Percentiles rank a stretch among this genome's conserved stretches.
Conservation (phyloP, 1,140 invertebrate genomes). For the Dendroctonus valens region DNA sequence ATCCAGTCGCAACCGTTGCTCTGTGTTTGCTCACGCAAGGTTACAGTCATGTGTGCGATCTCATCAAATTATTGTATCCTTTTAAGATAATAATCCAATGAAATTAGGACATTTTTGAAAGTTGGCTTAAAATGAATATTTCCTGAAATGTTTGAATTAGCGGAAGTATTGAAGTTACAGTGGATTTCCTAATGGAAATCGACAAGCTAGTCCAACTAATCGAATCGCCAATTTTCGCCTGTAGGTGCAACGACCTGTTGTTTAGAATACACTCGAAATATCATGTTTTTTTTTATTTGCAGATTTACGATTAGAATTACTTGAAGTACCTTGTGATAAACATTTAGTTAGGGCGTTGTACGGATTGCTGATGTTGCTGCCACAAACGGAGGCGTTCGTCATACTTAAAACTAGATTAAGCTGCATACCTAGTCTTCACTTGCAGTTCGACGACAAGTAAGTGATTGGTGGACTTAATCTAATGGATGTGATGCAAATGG, state of each 20-base stretch:
- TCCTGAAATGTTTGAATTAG: constrained; percentile 53
- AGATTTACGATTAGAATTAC: constrained; percentile 90
- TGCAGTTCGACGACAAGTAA: constrained; percentile 51
- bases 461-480: constrained; percentile 6
- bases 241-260: constrained; percentile 63
- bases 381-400: constrained; percentile 95
- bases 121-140: neutral
- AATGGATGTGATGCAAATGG: neutral
- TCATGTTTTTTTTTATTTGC: constrained; percentile 40
- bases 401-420: constrained; percentile 83
- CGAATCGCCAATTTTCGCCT: constrained; percentile 98
- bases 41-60: constrained; percentile 87
- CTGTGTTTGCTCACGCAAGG: constrained; percentile 94
- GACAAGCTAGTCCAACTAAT: constrained; percentile 97
- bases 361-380: constrained; percentile 95
- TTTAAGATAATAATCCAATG: no score
- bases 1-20: constrained; percentile 91
- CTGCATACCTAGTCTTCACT: constrained; percentile 74
- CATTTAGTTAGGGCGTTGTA: constrained; percentile 88
- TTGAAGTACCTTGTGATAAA: constrained; percentile 76
- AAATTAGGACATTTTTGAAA: no score
- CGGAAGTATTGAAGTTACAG: constrained; percentile 92
- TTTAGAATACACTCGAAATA: neutral
- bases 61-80: constrained; percentile 91
- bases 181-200: constrained; percentile 93